Conservation (phyloP, 2,888 invertebrate species). For the Pristionchus exspectatus region DNA sequence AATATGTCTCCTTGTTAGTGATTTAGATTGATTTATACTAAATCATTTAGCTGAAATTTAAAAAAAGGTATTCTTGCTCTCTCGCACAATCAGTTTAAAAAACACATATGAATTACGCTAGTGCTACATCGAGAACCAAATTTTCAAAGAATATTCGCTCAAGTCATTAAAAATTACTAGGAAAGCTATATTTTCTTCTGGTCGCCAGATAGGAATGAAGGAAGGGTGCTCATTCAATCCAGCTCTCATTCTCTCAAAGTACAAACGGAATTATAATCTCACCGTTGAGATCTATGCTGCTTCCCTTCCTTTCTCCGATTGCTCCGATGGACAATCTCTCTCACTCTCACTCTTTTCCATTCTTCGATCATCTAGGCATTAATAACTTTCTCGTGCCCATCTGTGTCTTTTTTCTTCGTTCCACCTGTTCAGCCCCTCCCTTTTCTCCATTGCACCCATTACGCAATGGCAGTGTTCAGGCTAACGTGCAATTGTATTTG, state of each 20-base stretch:
- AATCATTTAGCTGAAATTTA: no score
- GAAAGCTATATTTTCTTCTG: no score
- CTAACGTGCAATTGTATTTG: neutral
- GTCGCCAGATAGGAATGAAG: no score
- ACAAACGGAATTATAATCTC: neutral
- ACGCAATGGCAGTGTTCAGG: neutral
- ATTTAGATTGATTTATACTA: no score
- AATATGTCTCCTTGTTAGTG: no score
- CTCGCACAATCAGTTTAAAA: no score
- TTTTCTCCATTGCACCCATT: neutral
- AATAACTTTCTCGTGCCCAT: neutral
- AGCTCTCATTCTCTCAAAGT: neutral
- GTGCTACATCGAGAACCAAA: no score
- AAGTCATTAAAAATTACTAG: no score
- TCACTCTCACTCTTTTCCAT: neutral
- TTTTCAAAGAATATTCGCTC: no score
- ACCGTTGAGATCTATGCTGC: neutral
- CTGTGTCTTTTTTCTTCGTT: neutral
- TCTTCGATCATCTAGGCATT: neutral
- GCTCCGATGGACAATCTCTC: neutral
- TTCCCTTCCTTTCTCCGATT: neutral
- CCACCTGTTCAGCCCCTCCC: neutral
- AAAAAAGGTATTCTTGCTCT: no score
- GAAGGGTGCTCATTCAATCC: neutral
- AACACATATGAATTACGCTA: no score